Evolutionary conservation across 1,140 invertebrate species (phyloP).

Genomic region (Lethrus apterus): DNA sequence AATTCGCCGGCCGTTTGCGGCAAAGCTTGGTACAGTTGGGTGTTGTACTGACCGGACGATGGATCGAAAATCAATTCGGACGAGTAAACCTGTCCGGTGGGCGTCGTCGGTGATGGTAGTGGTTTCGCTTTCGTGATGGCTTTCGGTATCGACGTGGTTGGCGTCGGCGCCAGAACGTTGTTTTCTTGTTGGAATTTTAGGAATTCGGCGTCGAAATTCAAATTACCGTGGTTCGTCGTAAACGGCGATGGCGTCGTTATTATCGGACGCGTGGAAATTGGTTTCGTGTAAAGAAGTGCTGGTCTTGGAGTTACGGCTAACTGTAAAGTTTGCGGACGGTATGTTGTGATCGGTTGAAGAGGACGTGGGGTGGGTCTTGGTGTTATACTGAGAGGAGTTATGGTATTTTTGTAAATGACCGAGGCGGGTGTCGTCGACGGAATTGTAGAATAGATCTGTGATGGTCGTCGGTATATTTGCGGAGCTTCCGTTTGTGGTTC

Average conservation of each 20-base stretch:
- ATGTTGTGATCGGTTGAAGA: constrained; percentile 54
- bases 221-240: constrained; percentile 40
- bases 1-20: constrained; percentile 65
- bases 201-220: constrained; percentile 66
- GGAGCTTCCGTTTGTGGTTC: constrained; percentile 23
- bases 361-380: constrained; percentile 53
- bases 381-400: constrained; percentile 42
- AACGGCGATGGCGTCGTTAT: constrained; percentile 41
- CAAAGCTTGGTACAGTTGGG: constrained; percentile 66
- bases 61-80: constrained; percentile 72
- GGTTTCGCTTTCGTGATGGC: constrained; percentile 37
- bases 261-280: constrained; percentile 34
- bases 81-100: constrained; percentile 52
- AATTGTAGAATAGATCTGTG: constrained; percentile 23
- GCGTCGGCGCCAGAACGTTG: constrained; percentile 47
- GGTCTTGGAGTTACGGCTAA: constrained; percentile 51
- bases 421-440: constrained; percentile 35
- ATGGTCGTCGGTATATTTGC: constrained; percentile 37
- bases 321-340: constrained; percentile 54
- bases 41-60: constrained; percentile 69
- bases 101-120: constrained; percentile 34
- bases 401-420: constrained; percentile 40
- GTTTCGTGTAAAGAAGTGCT: constrained; percentile 45
- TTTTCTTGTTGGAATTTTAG: constrained; percentile 72
- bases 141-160: constrained; percentile 30